These are phyloP conservation scores for Channallabes apus DNA, from an alignment of 2,797 vertebrate genomes.

Conservation along the genomic window DNA sequence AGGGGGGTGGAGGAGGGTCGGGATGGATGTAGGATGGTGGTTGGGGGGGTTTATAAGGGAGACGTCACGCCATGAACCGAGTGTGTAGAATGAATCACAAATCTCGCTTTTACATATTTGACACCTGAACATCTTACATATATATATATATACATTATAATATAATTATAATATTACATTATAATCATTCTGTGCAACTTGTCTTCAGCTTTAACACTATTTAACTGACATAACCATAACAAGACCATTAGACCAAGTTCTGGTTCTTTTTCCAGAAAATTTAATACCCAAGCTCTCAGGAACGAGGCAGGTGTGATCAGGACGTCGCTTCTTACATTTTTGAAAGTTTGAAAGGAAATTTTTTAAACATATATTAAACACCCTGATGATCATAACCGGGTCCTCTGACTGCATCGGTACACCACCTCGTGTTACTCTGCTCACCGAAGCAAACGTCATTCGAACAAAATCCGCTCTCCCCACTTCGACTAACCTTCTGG, in stretches of 20 bases:
- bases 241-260: not conserved
- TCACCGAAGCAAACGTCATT: constrained; percentile 3
- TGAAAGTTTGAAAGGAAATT: too few species aligned
- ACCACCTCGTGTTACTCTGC: not conserved
- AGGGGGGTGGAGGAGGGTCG: constrained; percentile 11
- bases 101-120: not conserved
- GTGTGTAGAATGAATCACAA: constrained; percentile 61
- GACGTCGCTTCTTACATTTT: too few species aligned
- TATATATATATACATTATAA: too few species aligned
- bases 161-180: too few species aligned
- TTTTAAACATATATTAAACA: too few species aligned
- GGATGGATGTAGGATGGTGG: constrained; percentile 53
- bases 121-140: constrained; percentile 1
- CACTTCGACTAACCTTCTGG: constrained; percentile 60
- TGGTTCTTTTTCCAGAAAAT: not conserved
- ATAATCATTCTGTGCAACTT: not conserved
- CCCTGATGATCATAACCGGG: not conserved
- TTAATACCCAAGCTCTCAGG: not conserved
- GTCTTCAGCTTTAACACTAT: not conserved
- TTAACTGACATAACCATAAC: not conserved
- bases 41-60: constrained; percentile 62
- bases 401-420: not conserved
- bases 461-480: constrained; percentile 9
- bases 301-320: not conserved
- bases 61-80: constrained; percentile 66